Evolutionary conservation across 2,113 vertebrate species (phyloP).

Genomic region (Phyllostomus hastatus): DNA sequence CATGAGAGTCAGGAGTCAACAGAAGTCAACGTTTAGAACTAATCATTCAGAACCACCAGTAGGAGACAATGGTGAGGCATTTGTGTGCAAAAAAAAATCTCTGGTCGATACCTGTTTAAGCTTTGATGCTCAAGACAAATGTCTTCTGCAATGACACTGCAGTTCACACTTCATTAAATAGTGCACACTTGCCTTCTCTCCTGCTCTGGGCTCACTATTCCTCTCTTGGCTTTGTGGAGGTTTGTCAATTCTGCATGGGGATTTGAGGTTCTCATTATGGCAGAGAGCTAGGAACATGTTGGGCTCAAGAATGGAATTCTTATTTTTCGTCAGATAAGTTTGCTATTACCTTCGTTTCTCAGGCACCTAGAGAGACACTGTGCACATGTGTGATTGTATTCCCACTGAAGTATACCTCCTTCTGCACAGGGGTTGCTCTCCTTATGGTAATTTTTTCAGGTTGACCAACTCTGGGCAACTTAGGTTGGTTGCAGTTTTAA

Average conservation of each 20-base stretch:
- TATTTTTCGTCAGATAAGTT: not conserved
- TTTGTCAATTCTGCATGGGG: not conserved
- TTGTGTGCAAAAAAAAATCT: not conserved
- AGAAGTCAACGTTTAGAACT: not conserved
- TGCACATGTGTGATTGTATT: not conserved
- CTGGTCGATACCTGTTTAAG: not conserved
- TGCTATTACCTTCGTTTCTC: not conserved
- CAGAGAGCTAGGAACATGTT: not conserved
- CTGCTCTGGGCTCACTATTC: not conserved
- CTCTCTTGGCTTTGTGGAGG: not conserved
- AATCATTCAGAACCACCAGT: not conserved
- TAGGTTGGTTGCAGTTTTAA: not conserved
- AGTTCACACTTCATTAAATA: not conserved
- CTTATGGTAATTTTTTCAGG: not conserved
- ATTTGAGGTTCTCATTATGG: not conserved
- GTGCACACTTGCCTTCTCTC: not conserved
- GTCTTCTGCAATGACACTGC: not conserved
- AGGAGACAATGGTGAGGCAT: not conserved
- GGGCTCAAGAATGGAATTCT: constrained; percentile 6
- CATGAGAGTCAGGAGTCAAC: not conserved
- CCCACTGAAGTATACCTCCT: not conserved
- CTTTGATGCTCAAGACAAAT: not conserved
- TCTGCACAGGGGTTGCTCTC: not conserved
- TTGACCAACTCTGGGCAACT: not conserved
- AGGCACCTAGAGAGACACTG: not conserved